Percentiles rank a stretch among this genome's conserved stretches.
These are phyloP conservation scores for Strigamia maritima DNA, from an alignment of 2,888 invertebrate genomes.

Conservation along the genomic window DNA sequence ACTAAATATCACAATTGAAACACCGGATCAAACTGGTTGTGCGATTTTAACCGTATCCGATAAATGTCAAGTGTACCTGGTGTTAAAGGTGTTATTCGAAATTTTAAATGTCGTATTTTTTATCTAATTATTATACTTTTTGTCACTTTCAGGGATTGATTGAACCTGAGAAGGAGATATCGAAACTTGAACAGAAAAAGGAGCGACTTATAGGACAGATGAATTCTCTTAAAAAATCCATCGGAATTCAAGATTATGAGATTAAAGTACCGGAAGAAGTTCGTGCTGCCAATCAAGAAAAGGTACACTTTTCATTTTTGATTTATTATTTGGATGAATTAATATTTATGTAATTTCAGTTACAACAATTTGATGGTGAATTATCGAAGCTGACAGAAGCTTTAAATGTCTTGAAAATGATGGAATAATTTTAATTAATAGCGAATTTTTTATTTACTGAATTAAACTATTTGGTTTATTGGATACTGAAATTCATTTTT, in stretches of 20 bases:
- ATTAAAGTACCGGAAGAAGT: conserved; percentile 78
- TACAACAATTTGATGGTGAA: conserved; percentile 67
- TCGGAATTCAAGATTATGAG: conserved; percentile 71
- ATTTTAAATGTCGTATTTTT: not conserved
- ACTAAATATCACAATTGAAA: conserved; percentile 57
- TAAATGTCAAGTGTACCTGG: conserved; percentile 81
- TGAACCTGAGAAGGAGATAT: conserved; percentile 77
- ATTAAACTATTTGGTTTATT: no score
- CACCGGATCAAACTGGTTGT: conserved; percentile 64
- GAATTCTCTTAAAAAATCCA: conserved; percentile 70
- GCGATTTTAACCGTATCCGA: conserved; percentile 82
- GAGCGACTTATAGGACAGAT: conserved; percentile 68
- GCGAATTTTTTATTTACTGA: not conserved
- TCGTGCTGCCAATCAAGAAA: conserved; percentile 59
- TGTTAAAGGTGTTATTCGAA: conserved; percentile 65
- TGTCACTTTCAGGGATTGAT: conserved; percentile 67
- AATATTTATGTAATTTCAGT: conserved; percentile 43
- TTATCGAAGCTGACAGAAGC: conserved; percentile 71
- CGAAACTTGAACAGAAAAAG: conserved; percentile 78
- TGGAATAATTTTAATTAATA: not conserved
- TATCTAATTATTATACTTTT: not conserved
- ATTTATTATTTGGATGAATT: not conserved
- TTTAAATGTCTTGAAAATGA: conserved; percentile 63
- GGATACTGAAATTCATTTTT: no score
- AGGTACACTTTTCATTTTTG: conserved; percentile 29